These are phyloP conservation scores for Enchytraeus crypticus DNA, from an alignment of 2,888 invertebrate species.

Conservation along the genomic window DNA sequence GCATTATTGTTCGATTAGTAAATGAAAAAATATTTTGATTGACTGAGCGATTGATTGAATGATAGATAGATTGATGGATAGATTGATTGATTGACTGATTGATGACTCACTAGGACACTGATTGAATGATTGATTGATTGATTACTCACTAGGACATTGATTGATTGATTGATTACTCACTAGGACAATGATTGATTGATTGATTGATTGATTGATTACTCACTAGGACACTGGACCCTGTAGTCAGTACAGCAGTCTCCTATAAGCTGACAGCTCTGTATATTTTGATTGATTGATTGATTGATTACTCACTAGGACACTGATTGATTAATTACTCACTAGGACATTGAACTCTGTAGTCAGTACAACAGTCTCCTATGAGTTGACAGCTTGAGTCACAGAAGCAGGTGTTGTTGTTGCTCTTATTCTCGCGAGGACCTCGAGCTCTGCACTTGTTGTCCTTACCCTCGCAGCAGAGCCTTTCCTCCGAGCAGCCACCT, in stretches of 20 bases:
- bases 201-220: not conserved
- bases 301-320: too few species aligned
- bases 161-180: too few species aligned
- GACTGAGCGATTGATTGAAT: too few species aligned
- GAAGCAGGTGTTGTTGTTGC: conserved; percentile 13
- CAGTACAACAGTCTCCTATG: conserved; percentile 17
- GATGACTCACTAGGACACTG: too few species aligned
- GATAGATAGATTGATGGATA: too few species aligned
- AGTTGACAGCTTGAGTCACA: conserved; percentile 15
- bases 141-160: too few species aligned
- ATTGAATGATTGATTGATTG: too few species aligned
- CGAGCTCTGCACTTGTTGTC: conserved; percentile 17
- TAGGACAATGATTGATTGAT: too few species aligned
- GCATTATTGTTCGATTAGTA: too few species aligned
- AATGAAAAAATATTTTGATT: too few species aligned
- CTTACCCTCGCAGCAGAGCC: conserved; percentile 18
- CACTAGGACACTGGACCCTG: conserved; percentile 3
- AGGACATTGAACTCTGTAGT: conserved; percentile 6
- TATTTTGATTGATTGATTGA: too few species aligned
- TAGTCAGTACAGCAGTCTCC: conserved; percentile 18
- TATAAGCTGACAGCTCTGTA: conserved; percentile 9
- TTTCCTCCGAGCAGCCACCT: conserved; percentile 3
- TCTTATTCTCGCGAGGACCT: conserved; percentile 4
- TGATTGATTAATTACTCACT: not conserved
- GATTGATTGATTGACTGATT: too few species aligned